phyloP scores from a whole-genome alignment of 1,140 invertebrate genomes.

The Teleogryllus occipitalis region DNA sequence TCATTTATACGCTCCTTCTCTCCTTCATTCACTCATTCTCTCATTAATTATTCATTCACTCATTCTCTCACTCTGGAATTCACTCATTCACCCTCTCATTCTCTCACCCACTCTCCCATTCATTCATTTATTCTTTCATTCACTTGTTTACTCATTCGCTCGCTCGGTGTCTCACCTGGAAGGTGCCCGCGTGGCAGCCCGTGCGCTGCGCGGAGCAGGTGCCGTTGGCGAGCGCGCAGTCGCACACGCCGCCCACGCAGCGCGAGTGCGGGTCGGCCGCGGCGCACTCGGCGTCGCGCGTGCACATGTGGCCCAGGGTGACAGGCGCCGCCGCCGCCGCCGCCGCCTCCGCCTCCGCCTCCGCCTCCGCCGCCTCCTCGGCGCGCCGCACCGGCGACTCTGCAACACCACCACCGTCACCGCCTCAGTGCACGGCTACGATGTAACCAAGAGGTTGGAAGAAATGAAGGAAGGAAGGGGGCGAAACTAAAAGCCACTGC shows the following conservation, averaged over 20 bases:
- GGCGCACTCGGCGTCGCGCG: constrained; percentile 67
- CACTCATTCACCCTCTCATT: too few relatives aligned
- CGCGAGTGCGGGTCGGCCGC: constrained; percentile 65
- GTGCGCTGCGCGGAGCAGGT: constrained; percentile 60
- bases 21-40: too few relatives aligned
- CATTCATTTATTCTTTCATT: too few relatives aligned
- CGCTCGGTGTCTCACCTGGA: constrained; percentile 51
- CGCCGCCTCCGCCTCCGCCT: not conserved
- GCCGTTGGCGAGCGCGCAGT: constrained; percentile 50
- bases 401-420: not conserved
- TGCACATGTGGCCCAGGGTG: constrained; percentile 66
- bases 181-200: constrained; percentile 74
- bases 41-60: too few relatives aligned
- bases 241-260: constrained; percentile 69
- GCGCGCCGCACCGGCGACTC: not conserved
- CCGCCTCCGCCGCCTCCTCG: not conserved
- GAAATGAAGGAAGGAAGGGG: too few relatives aligned
- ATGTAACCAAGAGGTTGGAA: too few relatives aligned
- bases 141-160: too few relatives aligned
- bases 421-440: too few relatives aligned
- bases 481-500: too few relatives aligned
- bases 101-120: too few relatives aligned
- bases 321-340: constrained; percentile 48
- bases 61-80: too few relatives aligned
- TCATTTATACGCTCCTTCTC: too few relatives aligned